phyloP scores from a whole-genome alignment of 1,140 invertebrate genomes.

The Bombus confusus region DNA sequence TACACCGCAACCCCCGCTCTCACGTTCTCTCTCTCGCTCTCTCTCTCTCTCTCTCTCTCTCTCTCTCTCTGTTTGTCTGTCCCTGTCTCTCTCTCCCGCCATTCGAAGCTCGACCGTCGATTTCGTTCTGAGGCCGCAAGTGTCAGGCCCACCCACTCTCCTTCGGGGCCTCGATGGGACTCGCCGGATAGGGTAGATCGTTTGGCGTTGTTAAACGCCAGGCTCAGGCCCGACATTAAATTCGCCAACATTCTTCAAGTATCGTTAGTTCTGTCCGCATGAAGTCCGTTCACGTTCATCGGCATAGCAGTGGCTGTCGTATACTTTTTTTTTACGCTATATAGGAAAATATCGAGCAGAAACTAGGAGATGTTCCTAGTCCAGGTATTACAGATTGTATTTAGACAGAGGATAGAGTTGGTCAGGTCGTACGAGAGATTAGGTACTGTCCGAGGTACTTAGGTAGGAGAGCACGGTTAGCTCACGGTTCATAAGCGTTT shows the following conservation, averaged over 20 bases:
- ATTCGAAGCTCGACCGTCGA: constrained; percentile 39
- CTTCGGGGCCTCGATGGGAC: constrained; percentile 13
- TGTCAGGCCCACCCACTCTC: constrained; percentile 61
- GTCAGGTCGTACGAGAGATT: not conserved
- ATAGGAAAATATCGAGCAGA: no score
- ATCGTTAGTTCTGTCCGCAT: not conserved
- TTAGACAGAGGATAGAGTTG: not conserved
- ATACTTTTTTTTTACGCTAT: no score
- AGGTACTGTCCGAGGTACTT: not conserved
- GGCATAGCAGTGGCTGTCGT: no score
- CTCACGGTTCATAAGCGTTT: constrained; percentile 26
- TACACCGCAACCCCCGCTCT: constrained; percentile 35
- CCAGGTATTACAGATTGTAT: not conserved
- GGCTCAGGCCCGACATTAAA: constrained; percentile 10
- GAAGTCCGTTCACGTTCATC: not conserved
- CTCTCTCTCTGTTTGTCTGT: no score
- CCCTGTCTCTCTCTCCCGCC: not conserved
- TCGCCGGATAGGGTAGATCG: constrained; percentile 58
- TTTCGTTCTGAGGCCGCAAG: constrained; percentile 45
- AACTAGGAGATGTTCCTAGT: no score
- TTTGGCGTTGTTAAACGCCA: not conserved
- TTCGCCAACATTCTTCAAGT: not conserved
- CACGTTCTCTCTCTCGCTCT: no score
- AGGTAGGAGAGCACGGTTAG: not conserved
- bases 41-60: not conserved